These are phyloP conservation scores for Anabas testudineus DNA, from an alignment of 2,797 vertebrate species.

Conservation along the genomic window DNA sequence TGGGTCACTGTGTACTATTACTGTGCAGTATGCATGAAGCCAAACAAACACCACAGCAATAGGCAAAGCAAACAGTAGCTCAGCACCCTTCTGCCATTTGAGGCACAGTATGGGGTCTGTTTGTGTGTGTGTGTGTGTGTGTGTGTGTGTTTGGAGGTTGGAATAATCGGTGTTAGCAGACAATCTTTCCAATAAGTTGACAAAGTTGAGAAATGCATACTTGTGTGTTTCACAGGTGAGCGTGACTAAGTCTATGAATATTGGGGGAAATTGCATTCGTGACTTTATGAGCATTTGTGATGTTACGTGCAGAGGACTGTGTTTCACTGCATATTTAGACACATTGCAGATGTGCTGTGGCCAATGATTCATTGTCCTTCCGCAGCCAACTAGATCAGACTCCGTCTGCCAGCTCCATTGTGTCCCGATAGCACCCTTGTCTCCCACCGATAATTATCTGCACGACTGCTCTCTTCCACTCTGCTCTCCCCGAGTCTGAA, in stretches of 20 bases:
- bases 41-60: conserved; percentile 63
- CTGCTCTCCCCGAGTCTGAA: conserved; percentile 47
- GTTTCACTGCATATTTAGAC: conserved; percentile 28
- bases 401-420: conserved; percentile 55
- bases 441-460: conserved; percentile 76
- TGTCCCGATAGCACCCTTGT: conserved; percentile 64
- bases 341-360: conserved; percentile 30
- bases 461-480: conserved; percentile 54
- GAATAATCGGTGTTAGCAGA: conserved; percentile 36
- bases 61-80: conserved; percentile 61
- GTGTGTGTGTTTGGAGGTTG: conserved; percentile 8
- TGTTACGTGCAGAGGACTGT: background rate
- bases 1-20: conserved; percentile 72
- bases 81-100: conserved; percentile 66
- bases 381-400: conserved; percentile 53
- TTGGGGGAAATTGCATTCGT: background rate
- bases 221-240: conserved; percentile 10
- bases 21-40: conserved; percentile 65
- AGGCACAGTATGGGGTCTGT: conserved; percentile 51
- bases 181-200: conserved; percentile 39
- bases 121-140: conserved; percentile 17
- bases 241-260: background rate
- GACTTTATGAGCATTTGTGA: conserved; percentile 3
- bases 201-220: conserved; percentile 22
- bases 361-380: conserved; percentile 61